A percentile compares a stretch with the other conserved stretches of the same genome.
phyloP scores from a whole-genome alignment of 2,888 invertebrate species.

The Philopedon plagiatum region DNA sequence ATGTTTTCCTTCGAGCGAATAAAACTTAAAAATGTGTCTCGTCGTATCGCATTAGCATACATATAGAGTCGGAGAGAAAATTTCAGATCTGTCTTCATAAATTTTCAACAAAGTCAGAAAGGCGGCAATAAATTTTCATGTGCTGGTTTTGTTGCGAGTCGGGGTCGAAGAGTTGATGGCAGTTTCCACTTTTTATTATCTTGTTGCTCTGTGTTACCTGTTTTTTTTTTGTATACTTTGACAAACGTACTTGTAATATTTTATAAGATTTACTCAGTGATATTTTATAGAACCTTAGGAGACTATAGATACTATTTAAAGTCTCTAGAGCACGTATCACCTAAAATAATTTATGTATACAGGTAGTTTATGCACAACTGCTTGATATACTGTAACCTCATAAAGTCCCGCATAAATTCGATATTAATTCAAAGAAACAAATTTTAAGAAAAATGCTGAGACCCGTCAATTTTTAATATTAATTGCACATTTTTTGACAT shows the following conservation, averaged over 20 bases:
- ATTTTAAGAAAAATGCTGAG: no score
- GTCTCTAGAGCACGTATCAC: no score
- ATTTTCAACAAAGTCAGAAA: conserved; percentile 41
- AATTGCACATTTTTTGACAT: no score
- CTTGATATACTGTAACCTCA: no score
- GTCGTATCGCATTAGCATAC: conserved; percentile 37
- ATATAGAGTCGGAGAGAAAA: conserved; percentile 34
- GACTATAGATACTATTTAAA: no score
- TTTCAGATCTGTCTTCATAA: conserved; percentile 46
- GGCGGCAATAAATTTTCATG: conserved; percentile 37
- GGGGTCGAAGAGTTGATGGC: conserved; percentile 19
- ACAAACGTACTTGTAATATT: neutral
- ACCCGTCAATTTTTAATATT: no score
- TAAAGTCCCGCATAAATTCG: no score
- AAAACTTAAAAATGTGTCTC: conserved; percentile 38
- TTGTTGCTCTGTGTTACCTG: conserved; percentile 16
- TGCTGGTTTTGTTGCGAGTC: conserved; percentile 21
- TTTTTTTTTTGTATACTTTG: conserved; percentile 8
- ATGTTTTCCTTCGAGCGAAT: conserved; percentile 18
- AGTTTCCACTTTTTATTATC: conserved; percentile 17
- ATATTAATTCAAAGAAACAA: no score
- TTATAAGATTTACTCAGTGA: neutral
- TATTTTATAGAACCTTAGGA: neutral
- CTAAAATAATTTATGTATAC: no score
- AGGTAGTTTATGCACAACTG: no score